These are phyloP conservation scores for Anorthoa munda DNA, from an alignment of 2,888 invertebrate genomes.

Conservation along the genomic window DNA sequence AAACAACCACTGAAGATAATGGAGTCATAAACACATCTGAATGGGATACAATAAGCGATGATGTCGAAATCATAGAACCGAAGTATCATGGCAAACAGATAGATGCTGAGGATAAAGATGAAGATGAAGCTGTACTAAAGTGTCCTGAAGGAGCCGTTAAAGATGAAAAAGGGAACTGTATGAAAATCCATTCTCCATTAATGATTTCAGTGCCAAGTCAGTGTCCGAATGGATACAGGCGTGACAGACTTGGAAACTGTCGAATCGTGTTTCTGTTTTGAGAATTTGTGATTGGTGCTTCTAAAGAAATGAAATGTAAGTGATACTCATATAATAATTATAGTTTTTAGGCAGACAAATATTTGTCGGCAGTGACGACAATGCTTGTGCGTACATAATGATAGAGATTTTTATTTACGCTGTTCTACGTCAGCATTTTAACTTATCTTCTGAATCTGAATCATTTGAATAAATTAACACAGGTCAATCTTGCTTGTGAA, in stretches of 20 bases:
- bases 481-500: not conserved
- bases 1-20: conserved; percentile 52
- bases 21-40: conserved; percentile 50
- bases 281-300: not conserved
- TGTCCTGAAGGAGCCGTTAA: conserved; percentile 76
- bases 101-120: conserved; percentile 39
- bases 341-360: conserved; percentile 24
- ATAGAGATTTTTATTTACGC: conserved; percentile 8
- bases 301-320: conserved; percentile 4
- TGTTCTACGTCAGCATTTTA: conserved; percentile 13
- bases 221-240: conserved; percentile 82
- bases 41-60: conserved; percentile 75
- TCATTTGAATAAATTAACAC: not conserved
- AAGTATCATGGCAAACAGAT: conserved; percentile 77
- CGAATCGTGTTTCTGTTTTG: conserved; percentile 72
- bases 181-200: conserved; percentile 76
- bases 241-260: conserved; percentile 81
- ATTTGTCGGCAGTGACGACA: conserved; percentile 20
- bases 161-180: conserved; percentile 73
- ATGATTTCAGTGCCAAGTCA: conserved; percentile 82
- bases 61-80: conserved; percentile 83
- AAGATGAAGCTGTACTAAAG: conserved; percentile 44
- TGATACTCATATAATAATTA: conserved; percentile 46
- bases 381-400: not conserved
- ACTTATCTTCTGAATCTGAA: conserved; percentile 12